phyloP scores from a whole-genome alignment of 2,797 vertebrate genomes.

The Decapterus maruadsi region DNA sequence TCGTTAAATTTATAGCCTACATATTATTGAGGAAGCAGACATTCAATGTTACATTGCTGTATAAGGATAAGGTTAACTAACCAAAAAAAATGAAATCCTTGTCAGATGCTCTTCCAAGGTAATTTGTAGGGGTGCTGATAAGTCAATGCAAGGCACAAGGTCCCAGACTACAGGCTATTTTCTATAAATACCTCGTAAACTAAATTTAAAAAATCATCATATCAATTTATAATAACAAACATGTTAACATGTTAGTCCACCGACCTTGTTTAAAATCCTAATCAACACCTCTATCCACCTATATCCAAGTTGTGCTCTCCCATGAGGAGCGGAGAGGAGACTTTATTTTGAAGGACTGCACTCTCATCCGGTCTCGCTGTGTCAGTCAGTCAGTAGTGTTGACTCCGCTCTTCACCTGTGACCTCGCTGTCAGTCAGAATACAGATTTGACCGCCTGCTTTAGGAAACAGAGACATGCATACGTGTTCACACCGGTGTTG shows the following conservation, averaged over 20 bases:
- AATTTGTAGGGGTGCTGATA: too few relatives aligned
- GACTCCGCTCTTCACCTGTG: fast-evolving
- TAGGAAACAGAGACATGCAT: neutral
- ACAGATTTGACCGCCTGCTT: fast-evolving
- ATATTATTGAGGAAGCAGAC: too few relatives aligned
- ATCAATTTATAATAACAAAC: neutral
- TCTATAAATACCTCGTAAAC: too few relatives aligned
- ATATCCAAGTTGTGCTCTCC: too few relatives aligned
- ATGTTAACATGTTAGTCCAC: neutral
- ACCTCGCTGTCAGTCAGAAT: neutral
- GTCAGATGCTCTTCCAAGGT: too few relatives aligned
- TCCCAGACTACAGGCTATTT: too few relatives aligned
- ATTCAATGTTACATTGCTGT: too few relatives aligned
- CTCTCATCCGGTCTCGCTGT: neutral
- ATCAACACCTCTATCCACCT: neutral
- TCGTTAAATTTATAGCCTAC: too few relatives aligned
- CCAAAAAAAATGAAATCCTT: too few relatives aligned
- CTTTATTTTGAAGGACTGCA: constrained; percentile 46
- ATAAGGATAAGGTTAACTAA: too few relatives aligned
- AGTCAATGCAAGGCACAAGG: too few relatives aligned
- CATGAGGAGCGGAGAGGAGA: neutral
- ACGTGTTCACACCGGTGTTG: neutral
- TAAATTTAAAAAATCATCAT: neutral
- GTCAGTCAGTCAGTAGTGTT: neutral
- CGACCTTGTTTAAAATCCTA: neutral